Evolutionary conservation across 1,140 invertebrate species (phyloP), one percentile per base, ranked within the genome.

Genomic region (Metaphire vulgaris): DNA sequence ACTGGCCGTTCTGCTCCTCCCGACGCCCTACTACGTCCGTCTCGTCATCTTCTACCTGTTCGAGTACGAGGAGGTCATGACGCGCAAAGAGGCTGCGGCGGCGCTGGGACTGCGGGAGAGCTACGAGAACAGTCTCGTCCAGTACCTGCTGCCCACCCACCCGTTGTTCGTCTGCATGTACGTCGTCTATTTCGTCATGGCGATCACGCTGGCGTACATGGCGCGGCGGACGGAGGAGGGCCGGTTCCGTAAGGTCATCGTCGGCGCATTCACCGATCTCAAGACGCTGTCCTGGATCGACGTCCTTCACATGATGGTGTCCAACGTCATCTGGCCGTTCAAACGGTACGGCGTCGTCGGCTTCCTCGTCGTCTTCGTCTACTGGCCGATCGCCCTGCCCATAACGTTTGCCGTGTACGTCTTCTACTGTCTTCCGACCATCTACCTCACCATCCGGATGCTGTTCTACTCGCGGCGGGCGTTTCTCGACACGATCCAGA

Each of bases 21-120:
- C 84, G 0, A 41, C 82, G 6, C 84, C 84, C 2, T 85, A 80
- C 72, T 85, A 85, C 77, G 73, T 82, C 21, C 76, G 84, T 21
- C 78, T 83, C 0, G 75, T 82, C 21, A 80, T 85, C 74, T 85
- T 83, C 78, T 85, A 84, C 71, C 77, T 77, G 21, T 85, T 80
- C 71, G 84, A 85, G 78, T 41, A 81, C 31, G 79, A 80, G 12
- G 83, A 84, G 73, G 77, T 84, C 16, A 33, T 30, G 0, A 12
- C 34, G 29, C 74, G 84, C 21, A 76, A 79, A 31, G n/a, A 69
- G 0, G 72, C 81, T 15, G 74, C 81, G 26, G 26, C 72, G 0
- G 64, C 69, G 1, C 70, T 83, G 1, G 78, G 79, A 1, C 77
- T 84, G n/a, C 33, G 71, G 1, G 72, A 80, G 64, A 33, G 31